phyloP scores from a whole-genome alignment of 2,888 invertebrate species.

The Drosophila mayaguana region DNA sequence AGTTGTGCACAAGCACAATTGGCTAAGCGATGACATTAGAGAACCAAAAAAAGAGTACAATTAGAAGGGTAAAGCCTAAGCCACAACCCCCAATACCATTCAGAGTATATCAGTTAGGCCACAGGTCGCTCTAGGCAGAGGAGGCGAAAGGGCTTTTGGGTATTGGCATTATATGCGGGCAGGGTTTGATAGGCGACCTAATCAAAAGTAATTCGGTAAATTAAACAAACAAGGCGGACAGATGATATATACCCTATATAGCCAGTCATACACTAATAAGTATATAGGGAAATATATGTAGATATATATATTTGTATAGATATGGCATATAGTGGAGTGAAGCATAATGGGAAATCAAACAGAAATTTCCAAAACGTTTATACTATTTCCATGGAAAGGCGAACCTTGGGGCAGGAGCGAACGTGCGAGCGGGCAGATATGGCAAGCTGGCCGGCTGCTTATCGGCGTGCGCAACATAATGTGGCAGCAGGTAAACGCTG shows the following conservation, averaged over 20 bases:
- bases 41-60: background rate
- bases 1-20: conserved; percentile 49
- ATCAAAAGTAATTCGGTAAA: conserved; percentile 76
- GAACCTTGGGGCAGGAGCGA: conserved; percentile 6
- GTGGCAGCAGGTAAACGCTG: conserved; percentile 61
- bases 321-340: conserved; percentile 22
- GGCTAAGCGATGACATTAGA: conserved; percentile 26
- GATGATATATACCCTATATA: conserved; percentile 35
- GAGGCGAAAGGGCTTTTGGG: conserved; percentile 11
- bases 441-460: conserved; percentile 39
- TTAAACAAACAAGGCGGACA: conserved; percentile 62
- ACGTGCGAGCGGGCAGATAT: background rate
- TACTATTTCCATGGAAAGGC: conserved; percentile 33
- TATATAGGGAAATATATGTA: background rate
- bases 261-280: conserved; percentile 17
- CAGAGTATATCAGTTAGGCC: conserved; percentile 31
- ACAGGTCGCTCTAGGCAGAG: conserved; percentile 14
- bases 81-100: conserved; percentile 37
- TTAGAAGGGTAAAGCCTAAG: conserved; percentile 23
- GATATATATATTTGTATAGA: conserved; percentile 7
- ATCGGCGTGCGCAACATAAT: conserved; percentile 54
- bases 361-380: conserved; percentile 49
- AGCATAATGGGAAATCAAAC: conserved; percentile 74
- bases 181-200: conserved; percentile 50
- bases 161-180: conserved; percentile 8